Evolutionary conservation across 1,140 invertebrate species (phyloP).

Genomic region (Aricia agestis): DNA sequence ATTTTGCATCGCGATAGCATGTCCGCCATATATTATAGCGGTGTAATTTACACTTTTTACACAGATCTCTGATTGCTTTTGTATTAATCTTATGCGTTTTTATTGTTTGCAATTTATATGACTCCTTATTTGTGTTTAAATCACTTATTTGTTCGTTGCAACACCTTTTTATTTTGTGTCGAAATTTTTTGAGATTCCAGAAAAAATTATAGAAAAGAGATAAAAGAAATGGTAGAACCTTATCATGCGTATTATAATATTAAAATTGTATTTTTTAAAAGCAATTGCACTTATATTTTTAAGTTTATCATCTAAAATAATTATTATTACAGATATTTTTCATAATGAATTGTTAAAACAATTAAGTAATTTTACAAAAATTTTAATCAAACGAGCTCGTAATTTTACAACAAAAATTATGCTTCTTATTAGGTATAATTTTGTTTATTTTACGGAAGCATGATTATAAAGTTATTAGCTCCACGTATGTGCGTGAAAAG

Average conservation of each 20-base stretch:
- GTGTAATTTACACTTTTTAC: constrained; percentile 45
- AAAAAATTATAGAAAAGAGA: background rate
- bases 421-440: background rate
- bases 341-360: background rate
- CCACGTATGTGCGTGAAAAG: background rate
- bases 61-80: constrained; percentile 32
- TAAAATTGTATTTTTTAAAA: no score
- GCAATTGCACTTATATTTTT: no score
- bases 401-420: background rate
- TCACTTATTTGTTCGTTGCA: background rate
- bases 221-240: no score
- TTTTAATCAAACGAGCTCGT: background rate
- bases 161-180: background rate
- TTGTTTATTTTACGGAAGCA: background rate
- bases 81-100: constrained; percentile 33
- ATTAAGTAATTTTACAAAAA: background rate
- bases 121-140: constrained; percentile 13
- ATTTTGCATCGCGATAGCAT: constrained; percentile 40
- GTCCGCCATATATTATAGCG: constrained; percentile 25
- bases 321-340: background rate
- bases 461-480: background rate
- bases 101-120: constrained; percentile 19
- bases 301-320: background rate
- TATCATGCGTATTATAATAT: no score
- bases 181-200: background rate